phyloP scores from a whole-genome alignment of 2,113 vertebrate species.

The Proteles cristata region DNA sequence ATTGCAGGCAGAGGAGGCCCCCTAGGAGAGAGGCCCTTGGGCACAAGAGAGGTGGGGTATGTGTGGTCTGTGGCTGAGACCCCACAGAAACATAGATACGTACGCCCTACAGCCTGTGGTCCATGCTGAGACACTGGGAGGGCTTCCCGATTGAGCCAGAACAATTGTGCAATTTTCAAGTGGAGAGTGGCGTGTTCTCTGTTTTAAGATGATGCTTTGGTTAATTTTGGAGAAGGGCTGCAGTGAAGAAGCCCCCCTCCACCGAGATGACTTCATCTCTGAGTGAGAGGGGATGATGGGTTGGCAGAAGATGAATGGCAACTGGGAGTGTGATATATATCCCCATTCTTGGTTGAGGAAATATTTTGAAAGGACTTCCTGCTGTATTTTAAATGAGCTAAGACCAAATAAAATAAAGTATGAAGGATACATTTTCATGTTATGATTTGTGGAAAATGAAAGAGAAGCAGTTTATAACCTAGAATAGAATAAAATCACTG shows the following conservation, averaged over 20 bases:
- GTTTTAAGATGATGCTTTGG: not conserved
- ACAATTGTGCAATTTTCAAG: not conserved
- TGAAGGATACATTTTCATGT: not conserved
- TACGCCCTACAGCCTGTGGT: not conserved
- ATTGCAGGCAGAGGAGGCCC: not conserved
- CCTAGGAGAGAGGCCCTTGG: not conserved
- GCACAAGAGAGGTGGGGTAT: not conserved
- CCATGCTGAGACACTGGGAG: not conserved
- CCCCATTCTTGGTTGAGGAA: not conserved
- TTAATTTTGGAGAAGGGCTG: not conserved
- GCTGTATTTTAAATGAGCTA: too few relatives aligned
- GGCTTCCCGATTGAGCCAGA: not conserved
- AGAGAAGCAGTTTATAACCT: not conserved
- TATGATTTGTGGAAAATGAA: not conserved
- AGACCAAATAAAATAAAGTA: too few relatives aligned
- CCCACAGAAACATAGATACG: not conserved
- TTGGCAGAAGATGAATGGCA: too few relatives aligned
- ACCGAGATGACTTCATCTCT: not conserved
- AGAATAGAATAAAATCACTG: not conserved
- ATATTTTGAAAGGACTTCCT: too few relatives aligned
- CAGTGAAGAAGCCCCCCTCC: not conserved
- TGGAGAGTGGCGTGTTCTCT: not conserved
- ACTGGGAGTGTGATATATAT: not conserved
- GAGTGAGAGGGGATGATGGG: not conserved
- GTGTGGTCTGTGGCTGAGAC: not conserved